These are phyloP conservation scores for Sapajus apella DNA, from an alignment of 2,113 vertebrate genomes.

Conservation along the genomic window DNA sequence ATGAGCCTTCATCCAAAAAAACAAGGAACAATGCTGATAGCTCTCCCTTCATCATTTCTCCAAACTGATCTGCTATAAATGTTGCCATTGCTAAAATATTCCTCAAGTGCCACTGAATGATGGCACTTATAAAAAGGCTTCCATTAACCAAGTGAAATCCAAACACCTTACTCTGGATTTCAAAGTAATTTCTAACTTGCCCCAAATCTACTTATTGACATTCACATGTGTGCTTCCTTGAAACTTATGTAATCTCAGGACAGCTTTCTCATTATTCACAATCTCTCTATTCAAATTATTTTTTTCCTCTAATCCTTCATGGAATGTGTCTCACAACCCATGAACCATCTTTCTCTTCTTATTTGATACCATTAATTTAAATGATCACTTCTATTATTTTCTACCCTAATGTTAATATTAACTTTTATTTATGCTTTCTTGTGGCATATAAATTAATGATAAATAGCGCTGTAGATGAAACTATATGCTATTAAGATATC, in stretches of 20 bases:
- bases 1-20: background rate
- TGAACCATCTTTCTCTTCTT: background rate
- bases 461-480: slow-evolving; percentile 57
- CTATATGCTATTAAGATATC: background rate
- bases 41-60: background rate
- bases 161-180: background rate
- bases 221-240: background rate
- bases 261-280: background rate
- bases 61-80: background rate
- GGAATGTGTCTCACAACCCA: background rate
- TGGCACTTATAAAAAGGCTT: background rate
- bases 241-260: background rate
- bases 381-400: slow-evolving; percentile 31
- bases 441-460: slow-evolving; percentile 27
- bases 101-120: background rate
- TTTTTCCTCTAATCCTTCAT: background rate
- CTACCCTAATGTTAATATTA: background rate
- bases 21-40: background rate
- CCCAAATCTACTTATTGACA: background rate
- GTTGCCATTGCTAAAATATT: background rate
- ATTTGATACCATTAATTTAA: slow-evolving; percentile 48
- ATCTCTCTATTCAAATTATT: background rate
- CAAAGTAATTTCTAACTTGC: background rate
- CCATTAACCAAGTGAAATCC: slow-evolving; percentile 1
- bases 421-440: slow-evolving; percentile 6